Percentiles rank a stretch among this genome's conserved stretches.
Evolutionary conservation across 2,888 invertebrate species (phyloP).

Genomic region (Magallana nippona): DNA sequence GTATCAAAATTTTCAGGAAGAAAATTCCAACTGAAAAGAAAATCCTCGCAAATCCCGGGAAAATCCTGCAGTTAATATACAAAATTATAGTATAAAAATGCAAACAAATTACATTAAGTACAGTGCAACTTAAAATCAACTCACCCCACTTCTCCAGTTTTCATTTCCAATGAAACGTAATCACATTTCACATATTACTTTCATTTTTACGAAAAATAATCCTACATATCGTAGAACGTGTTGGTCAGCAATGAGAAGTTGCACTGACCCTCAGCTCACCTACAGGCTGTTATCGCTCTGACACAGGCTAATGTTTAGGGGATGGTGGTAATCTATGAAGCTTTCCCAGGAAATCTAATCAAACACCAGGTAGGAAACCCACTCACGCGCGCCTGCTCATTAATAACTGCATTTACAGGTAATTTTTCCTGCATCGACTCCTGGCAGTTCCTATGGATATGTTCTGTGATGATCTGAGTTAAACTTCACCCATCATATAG

Average conservation of each 20-base stretch:
- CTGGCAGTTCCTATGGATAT: background rate
- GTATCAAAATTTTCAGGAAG: too few relatives aligned
- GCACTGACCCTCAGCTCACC: too few relatives aligned
- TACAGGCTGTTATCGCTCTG: too few relatives aligned
- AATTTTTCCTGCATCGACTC: background rate
- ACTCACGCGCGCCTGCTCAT: slow-evolving; percentile 1
- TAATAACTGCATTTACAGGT: background rate
- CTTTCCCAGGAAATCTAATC: background rate
- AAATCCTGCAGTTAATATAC: background rate
- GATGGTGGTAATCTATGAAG: background rate
- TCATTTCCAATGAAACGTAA: background rate
- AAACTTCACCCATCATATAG: too few relatives aligned
- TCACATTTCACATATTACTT: background rate
- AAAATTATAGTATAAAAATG: background rate
- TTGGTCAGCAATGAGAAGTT: background rate
- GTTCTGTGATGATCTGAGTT: too few relatives aligned
- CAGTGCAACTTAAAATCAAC: background rate
- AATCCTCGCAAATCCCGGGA: too few relatives aligned
- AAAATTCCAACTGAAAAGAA: too few relatives aligned
- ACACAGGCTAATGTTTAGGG: background rate
- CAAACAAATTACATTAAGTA: background rate
- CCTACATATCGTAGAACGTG: background rate
- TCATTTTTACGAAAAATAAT: background rate
- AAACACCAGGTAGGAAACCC: background rate
- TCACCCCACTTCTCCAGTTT: slow-evolving; percentile 22